These are phyloP conservation scores for Cassiopea andromeda DNA, from an alignment of 30 jellyfish, hydroid and myxozoan species.

Conservation along the genomic window DNA sequence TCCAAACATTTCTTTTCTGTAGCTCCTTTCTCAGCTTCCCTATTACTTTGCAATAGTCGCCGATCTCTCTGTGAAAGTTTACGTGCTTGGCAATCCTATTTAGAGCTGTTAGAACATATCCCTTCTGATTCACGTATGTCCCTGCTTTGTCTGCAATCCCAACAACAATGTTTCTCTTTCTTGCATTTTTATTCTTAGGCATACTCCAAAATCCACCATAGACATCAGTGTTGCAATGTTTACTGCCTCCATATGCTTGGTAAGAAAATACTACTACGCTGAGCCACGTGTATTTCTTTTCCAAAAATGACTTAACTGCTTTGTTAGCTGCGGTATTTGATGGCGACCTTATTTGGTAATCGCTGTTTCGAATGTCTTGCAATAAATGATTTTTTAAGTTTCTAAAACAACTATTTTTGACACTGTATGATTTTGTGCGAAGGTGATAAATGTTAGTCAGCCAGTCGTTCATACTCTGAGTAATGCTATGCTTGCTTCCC, in stretches of 20 bases:
- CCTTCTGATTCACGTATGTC: conserved; percentile 27
- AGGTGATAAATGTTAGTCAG: conserved; percentile 24
- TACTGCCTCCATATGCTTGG: not conserved
- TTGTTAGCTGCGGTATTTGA: conserved; percentile 16
- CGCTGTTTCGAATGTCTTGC: conserved; percentile 9
- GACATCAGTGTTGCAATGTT: conserved; percentile 16
- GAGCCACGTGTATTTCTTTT: conserved; percentile 48
- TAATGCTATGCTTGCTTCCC: conserved; percentile 40
- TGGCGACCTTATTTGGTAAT: conserved; percentile 19
- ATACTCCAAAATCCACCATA: conserved; percentile 30
- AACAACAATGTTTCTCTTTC: conserved; percentile 36
- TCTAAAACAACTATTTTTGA: conserved; percentile 22
- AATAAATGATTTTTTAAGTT: not conserved
- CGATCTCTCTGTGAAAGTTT: not conserved
- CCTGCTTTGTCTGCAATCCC: conserved; percentile 38
- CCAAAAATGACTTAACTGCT: conserved; percentile 5
- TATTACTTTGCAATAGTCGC: conserved; percentile 4
- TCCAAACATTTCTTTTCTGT: conserved; percentile 19
- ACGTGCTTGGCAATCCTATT: conserved; percentile 1
- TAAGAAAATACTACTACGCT: conserved; percentile 17
- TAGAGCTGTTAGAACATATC: not conserved
- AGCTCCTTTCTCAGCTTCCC: not conserved
- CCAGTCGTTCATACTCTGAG: conserved; percentile 38
- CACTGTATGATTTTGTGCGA: not conserved
- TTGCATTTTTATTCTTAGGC: conserved; percentile 19